These are phyloP conservation scores for Panthera uncia DNA, from an alignment of 2,113 vertebrate species.

Conservation along the genomic window DNA sequence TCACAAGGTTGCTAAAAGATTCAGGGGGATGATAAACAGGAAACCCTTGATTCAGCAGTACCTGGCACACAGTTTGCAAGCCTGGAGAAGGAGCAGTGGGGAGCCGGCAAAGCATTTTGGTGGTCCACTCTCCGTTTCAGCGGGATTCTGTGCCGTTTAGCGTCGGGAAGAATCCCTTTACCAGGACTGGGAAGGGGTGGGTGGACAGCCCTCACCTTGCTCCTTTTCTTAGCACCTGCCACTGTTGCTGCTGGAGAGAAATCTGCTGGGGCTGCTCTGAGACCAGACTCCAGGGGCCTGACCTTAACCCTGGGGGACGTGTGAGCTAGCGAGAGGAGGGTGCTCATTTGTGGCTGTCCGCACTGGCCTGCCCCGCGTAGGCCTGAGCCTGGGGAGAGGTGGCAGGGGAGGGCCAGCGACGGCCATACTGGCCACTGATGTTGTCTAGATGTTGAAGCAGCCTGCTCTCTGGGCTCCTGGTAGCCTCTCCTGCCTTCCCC, in stretches of 20 bases:
- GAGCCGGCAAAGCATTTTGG: neutral
- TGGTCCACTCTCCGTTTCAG: neutral
- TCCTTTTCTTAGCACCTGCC: neutral
- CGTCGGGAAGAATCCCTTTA: neutral
- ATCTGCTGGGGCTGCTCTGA: neutral
- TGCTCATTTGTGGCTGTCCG: neutral
- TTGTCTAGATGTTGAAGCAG: fast-evolving
- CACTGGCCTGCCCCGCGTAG: fast-evolving
- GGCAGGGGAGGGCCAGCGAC: too few species aligned
- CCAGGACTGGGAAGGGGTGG: neutral
- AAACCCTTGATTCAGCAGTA: conserved; percentile 32
- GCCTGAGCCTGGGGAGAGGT: neutral
- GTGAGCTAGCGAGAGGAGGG: neutral
- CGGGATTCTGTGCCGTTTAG: neutral
- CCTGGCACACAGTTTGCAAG: conserved; percentile 8
- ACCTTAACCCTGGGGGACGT: neutral
- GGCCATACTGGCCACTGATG: fast-evolving
- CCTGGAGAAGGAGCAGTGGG: neutral
- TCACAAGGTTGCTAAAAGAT: conserved; percentile 22
- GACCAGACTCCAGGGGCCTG: neutral
- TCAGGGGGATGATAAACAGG: conserved; percentile 54
- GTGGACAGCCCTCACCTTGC: neutral
- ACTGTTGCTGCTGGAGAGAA: neutral
- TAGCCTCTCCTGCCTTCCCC: neutral
- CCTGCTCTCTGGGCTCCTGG: neutral